Conservation (phyloP, 1,140 invertebrate genomes). For the Formica selysi region DNA sequence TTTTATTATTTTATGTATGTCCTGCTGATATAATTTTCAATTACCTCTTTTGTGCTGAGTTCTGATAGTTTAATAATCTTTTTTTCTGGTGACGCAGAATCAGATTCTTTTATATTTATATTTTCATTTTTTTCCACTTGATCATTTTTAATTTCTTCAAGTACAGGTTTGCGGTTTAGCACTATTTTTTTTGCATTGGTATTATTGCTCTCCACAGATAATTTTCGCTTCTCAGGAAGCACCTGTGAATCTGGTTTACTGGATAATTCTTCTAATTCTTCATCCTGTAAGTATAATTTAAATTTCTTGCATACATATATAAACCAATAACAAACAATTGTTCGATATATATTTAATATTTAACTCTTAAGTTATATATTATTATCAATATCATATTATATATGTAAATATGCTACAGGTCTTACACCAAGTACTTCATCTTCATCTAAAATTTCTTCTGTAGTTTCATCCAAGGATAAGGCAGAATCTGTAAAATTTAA, state of each 20-base stretch:
- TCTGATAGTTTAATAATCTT: constrained; percentile 89
- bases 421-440: constrained; percentile 86
- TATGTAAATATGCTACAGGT: not conserved
- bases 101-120: constrained; percentile 64
- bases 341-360: no score
- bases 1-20: constrained; percentile 6
- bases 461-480: constrained; percentile 83
- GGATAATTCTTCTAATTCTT: constrained; percentile 83
- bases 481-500: constrained; percentile 81
- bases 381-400: no score
- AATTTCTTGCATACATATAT: not conserved
- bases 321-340: not conserved
- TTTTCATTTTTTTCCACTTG: constrained; percentile 74
- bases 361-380: no score
- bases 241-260: constrained; percentile 83
- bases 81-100: constrained; percentile 79
- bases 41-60: constrained; percentile 89
- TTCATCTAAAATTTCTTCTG: constrained; percentile 86
- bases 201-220: constrained; percentile 79
- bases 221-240: constrained; percentile 80
- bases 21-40: not conserved
- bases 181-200: constrained; percentile 88
- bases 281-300: constrained; percentile 78
- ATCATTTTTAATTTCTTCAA: constrained; percentile 83
- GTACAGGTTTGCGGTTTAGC: constrained; percentile 89